Base-by-base conservation (phyloP, 2,797 vertebrate genomes). In the Crax fasciolata region DNA sequence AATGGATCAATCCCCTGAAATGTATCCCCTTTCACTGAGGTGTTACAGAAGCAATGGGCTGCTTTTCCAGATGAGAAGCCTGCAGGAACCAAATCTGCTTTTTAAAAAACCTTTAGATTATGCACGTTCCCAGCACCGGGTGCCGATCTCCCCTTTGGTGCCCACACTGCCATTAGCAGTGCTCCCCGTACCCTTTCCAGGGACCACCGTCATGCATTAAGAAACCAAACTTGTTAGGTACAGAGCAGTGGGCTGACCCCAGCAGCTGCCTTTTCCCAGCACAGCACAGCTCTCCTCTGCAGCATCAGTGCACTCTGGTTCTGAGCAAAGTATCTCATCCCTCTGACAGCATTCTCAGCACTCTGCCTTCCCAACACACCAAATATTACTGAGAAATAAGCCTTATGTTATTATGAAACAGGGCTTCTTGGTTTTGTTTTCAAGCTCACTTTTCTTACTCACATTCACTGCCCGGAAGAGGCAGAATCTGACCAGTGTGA, bases 181-280 rank as follows among this genome's bases (percentile, higher is more conserved):
- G 19, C 3, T 41, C 51, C 68, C 32, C 20, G 19, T 1, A 39
- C 48, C 52, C 83, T 67, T 49, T 15, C 66, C 79, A 89, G 72
- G 46, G 35, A 66, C 21, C 41, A 30, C 35, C 0, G 0, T 18
- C 0, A 23, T 4, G 32, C 10, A 8, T 15, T 7, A 13, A 41
- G 71, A 59, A 68, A 39, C 11, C 67, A 76, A 48, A 52, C 7
- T 57, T 55, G 11, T 3, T 17, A 41, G 5, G 17, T 7, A 8
- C 24, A 35, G 70, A 7, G 30, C 62, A 16, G 59, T 39, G 27
- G 39, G 46, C 17, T 74, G 8, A 2, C 62, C 55, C 10, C 46
- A 75, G 39, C 51, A 73, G 27, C 24, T 32, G 39, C 30, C 17
- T 76, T 65, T 59, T 32, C 41, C 21, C 46, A 82, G 16, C 38